Percentiles rank a stretch among this genome's conserved stretches.
Conservation (phyloP, 2,888 invertebrate genomes). For the Dynastes tityus region DNA sequence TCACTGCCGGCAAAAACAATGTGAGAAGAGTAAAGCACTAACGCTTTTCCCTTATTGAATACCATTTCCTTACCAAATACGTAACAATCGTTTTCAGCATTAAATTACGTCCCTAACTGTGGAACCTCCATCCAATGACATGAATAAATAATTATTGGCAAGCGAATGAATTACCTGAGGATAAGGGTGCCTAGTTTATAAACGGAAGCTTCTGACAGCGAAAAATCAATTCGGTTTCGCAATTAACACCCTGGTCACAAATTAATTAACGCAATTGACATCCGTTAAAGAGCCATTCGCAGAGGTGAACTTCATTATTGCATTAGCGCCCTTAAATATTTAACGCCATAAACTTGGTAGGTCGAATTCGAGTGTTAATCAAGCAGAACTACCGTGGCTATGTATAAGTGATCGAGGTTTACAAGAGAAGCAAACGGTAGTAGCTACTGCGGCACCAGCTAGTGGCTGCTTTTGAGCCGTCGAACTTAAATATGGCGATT, state of each 20-base stretch:
- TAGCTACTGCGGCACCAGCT: neutral
- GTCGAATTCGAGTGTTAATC: slow-evolving; percentile 33
- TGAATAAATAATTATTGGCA: no score
- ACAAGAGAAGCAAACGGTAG: slow-evolving; percentile 55
- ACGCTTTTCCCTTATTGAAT: no score
- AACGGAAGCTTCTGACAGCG: neutral
- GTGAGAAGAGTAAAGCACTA: no score
- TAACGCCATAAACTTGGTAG: slow-evolving; percentile 7
- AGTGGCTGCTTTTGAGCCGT: slow-evolving; percentile 52
- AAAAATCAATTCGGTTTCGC: neutral
- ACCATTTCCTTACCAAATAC: no score
- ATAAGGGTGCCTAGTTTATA: no score
- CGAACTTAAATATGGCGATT: slow-evolving; percentile 65
- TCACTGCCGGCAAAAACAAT: no score
- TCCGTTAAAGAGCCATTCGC: slow-evolving; percentile 8
- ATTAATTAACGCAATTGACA: slow-evolving; percentile 35
- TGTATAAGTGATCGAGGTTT: slow-evolving; percentile 57
- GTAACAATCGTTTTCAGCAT: no score
- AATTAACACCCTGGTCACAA: slow-evolving; percentile 9
- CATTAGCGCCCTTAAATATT: slow-evolving; percentile 29
- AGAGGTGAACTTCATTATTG: slow-evolving; percentile 14
- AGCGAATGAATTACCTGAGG: no score
- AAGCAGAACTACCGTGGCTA: neutral
- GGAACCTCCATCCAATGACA: no score
- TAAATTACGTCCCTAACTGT: no score